Percentiles rank a stretch among this genome's conserved stretches.
These are phyloP conservation scores for Battus philenor DNA, from an alignment of 1,140 invertebrate species.

Conservation along the genomic window DNA sequence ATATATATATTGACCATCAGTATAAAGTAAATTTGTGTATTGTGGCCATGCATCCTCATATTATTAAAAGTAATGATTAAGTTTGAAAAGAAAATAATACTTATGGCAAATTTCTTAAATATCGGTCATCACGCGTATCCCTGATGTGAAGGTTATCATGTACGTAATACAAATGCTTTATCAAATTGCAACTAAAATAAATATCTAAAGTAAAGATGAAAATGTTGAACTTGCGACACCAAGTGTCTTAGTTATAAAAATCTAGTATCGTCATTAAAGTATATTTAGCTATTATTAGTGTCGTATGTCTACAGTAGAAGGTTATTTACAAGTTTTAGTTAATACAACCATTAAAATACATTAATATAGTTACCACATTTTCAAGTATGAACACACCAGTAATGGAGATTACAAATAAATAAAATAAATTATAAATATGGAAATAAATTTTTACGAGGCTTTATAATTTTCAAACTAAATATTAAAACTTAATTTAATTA, in stretches of 20 bases:
- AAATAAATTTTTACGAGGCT: constrained; percentile 14
- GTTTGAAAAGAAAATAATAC: too few species aligned
- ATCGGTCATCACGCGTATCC: too few species aligned
- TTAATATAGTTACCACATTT: neutral
- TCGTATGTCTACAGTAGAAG: constrained; percentile 11
- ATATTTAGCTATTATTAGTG: neutral
- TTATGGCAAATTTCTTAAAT: too few species aligned
- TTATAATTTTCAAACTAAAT: constrained; percentile 14
- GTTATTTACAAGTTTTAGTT: constrained; percentile 5
- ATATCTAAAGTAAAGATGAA: neutral
- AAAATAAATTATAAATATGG: constrained; percentile 10
- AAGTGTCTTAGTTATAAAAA: constrained; percentile 1
- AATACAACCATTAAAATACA: too few species aligned
- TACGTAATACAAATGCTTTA: too few species aligned
- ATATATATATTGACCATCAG: too few species aligned
- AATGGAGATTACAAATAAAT: constrained; percentile 13
- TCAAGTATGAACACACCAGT: neutral
- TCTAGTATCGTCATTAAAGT: constrained; percentile 11
- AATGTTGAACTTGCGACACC: neutral
- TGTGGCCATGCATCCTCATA: too few species aligned
- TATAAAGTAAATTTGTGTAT: too few species aligned
- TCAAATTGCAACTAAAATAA: too few species aligned
- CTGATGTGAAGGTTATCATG: too few species aligned
- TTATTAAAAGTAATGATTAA: too few species aligned
- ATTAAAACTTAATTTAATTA: constrained; percentile 25